Evolutionary conservation across 2,888 invertebrate species (phyloP).

Genomic region (Agrotis segetum): DNA sequence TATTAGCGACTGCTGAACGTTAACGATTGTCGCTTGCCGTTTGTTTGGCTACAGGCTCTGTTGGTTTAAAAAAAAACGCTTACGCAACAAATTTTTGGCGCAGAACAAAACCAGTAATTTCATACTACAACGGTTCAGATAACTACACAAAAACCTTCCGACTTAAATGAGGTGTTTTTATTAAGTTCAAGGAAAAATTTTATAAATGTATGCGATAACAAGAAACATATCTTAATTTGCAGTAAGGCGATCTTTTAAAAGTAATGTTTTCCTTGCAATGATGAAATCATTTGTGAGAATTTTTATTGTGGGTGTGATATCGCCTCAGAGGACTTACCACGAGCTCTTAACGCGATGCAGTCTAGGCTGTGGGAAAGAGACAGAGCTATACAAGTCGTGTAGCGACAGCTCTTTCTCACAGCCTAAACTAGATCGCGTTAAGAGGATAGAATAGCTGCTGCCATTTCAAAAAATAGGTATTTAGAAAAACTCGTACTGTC

Average conservation of each 20-base stretch:
- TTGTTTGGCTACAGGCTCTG: no score
- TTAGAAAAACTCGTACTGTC: no score
- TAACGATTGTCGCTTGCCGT: no score
- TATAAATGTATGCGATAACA: slow-evolving; percentile 2
- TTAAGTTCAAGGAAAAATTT: slow-evolving; percentile 40
- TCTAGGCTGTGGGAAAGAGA: no score
- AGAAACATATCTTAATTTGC: slow-evolving; percentile 33
- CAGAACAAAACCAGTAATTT: background rate
- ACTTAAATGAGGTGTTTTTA: slow-evolving; percentile 24
- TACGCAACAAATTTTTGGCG: background rate
- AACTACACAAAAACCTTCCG: slow-evolving; percentile 22
- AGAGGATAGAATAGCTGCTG: no score
- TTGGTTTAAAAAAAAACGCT: background rate
- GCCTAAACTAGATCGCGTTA: no score
- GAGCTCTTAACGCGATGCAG: no score
- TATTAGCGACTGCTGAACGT: no score
- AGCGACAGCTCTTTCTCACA: no score
- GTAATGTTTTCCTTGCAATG: slow-evolving; percentile 14
- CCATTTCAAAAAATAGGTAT: no score
- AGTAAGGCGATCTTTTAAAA: slow-evolving; percentile 15
- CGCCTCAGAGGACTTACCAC: no score
- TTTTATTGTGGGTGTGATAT: slow-evolving; percentile 7
- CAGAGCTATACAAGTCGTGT: no score
- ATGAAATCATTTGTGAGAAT: slow-evolving; percentile 10
- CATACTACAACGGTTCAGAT: background rate